Conservation (phyloP, 2,797 vertebrate genomes). For the Otolemur crassicaudatus region DNA sequence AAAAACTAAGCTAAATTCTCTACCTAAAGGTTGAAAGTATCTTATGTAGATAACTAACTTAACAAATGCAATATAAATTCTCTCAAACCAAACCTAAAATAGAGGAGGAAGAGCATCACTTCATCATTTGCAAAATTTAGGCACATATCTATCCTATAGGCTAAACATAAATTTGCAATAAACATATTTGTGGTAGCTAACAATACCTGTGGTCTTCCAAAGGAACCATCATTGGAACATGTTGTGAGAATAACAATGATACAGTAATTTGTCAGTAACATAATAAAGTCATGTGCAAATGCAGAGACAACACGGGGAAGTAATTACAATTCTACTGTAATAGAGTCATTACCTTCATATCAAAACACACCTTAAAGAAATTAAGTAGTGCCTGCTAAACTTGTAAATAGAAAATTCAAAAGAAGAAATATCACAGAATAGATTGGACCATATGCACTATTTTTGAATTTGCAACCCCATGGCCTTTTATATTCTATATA, state of each 20-base stretch:
- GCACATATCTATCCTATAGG: neutral
- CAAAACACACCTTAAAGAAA: neutral
- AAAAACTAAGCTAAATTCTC: neutral
- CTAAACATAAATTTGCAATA: conserved; percentile 12
- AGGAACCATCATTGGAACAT: neutral
- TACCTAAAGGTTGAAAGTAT: neutral
- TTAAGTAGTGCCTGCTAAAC: neutral
- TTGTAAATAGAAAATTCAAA: neutral
- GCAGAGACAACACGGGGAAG: neutral
- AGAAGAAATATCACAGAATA: neutral
- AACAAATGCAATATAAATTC: neutral
- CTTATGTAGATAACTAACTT: neutral
- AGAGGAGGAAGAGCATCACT: neutral
- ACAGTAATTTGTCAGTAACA: neutral
- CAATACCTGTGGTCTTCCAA: neutral
- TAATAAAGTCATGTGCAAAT: conserved; percentile 23
- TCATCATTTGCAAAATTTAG: neutral
- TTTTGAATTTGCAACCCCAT: neutral
- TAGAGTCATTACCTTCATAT: neutral
- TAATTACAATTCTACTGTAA: neutral
- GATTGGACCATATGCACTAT: neutral
- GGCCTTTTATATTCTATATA: neutral
- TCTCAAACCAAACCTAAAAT: neutral
- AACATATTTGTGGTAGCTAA: neutral
- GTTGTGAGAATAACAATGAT: neutral